Evolutionary conservation across 64 coral and sea anemone species (phyloP).

Genomic region (Pachyseris speciosa): DNA sequence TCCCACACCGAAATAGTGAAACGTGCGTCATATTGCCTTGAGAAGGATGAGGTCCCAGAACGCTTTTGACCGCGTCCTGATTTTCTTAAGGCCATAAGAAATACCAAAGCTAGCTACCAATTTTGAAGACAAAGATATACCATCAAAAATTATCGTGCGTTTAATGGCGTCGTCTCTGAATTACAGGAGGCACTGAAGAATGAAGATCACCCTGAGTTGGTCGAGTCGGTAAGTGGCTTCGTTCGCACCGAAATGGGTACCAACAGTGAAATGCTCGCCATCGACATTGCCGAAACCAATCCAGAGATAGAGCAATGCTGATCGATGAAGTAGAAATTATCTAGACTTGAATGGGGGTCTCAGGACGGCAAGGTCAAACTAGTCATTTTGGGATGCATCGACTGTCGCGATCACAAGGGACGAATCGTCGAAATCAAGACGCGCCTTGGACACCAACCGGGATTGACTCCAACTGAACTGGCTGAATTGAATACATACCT

Average conservation of each 20-base stretch:
- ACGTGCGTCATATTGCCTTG: not conserved
- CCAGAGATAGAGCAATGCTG: not conserved
- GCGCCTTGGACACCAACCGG: not conserved
- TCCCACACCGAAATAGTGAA: not conserved
- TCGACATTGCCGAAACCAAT: not conserved
- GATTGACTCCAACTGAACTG: not conserved
- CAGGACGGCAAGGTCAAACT: not conserved
- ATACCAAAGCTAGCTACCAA: not conserved
- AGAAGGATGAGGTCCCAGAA: not conserved
- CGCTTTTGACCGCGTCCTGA: not conserved
- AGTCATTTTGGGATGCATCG: not conserved
- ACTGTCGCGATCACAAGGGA: not conserved
- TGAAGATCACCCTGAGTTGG: not conserved
- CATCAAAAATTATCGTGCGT: not conserved
- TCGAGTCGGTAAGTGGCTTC: not conserved
- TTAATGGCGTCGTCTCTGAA: not conserved
- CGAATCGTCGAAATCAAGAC: not conserved
- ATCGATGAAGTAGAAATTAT: not conserved
- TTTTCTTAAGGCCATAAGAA: not conserved
- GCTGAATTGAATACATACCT: not conserved
- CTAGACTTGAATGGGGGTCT: not conserved
- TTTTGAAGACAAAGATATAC: not conserved
- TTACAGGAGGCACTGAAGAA: not conserved
- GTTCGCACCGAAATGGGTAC: not conserved
- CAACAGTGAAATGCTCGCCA: not conserved